phyloP scores from a whole-genome alignment of 2,797 vertebrate species.

The Halcyon badia region DNA sequence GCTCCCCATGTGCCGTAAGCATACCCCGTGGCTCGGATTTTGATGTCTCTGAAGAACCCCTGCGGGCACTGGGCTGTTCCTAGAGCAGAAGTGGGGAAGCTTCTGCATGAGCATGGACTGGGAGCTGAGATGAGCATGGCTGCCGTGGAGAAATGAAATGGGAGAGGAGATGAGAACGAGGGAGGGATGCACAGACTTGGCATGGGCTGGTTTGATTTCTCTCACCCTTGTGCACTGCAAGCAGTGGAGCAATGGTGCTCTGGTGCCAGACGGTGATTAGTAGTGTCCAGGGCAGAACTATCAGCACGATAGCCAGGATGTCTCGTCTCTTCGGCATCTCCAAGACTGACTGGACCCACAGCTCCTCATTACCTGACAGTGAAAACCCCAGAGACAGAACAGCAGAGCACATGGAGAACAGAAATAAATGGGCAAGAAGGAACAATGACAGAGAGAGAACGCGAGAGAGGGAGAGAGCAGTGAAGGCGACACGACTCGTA shows the following conservation, averaged over 20 bases:
- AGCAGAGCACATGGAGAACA: slow-evolving; percentile 83
- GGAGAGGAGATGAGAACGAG: slow-evolving; percentile 43
- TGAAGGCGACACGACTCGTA: slow-evolving; percentile 48
- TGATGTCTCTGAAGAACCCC: not conserved
- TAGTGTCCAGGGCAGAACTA: slow-evolving; percentile 98
- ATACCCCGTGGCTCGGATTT: not conserved
- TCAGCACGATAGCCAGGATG: slow-evolving; percentile 98
- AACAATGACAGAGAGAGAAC: slow-evolving; percentile 62
- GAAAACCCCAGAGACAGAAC: slow-evolving; percentile 80
- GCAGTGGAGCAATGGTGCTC: slow-evolving; percentile 94
- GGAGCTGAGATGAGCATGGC: slow-evolving; percentile 65
- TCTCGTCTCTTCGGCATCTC: slow-evolving; percentile 99
- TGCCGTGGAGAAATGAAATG: slow-evolving; percentile 52
- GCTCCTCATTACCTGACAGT: slow-evolving; percentile 95
- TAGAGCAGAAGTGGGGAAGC: not conserved
- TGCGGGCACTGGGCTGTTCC: not conserved
- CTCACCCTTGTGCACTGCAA: slow-evolving; percentile 97
- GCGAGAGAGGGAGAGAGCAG: slow-evolving; percentile 60
- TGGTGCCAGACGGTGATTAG: slow-evolving; percentile 99
- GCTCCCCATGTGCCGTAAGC: not conserved
- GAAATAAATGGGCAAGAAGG: slow-evolving; percentile 80
- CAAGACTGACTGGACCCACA: slow-evolving; percentile 94
- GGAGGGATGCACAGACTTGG: slow-evolving; percentile 26
- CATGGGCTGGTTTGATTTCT: slow-evolving; percentile 30
- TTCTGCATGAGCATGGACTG: slow-evolving; percentile 48